Percentiles rank a stretch among this genome's conserved stretches.
Evolutionary conservation across 2,888 invertebrate species (phyloP).

Genomic region (Dolomedes plantarius): DNA sequence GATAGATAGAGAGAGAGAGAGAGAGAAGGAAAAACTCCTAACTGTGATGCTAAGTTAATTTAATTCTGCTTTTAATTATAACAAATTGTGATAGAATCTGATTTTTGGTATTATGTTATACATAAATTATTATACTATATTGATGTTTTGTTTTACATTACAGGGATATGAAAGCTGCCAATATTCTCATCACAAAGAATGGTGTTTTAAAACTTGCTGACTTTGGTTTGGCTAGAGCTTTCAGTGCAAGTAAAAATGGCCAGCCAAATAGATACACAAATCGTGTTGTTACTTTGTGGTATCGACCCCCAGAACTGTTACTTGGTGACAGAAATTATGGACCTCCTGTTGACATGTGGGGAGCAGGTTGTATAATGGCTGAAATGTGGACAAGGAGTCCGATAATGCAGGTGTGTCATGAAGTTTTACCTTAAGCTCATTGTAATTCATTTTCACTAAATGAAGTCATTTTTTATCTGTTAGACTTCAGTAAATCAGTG

Average conservation of each 20-base stretch:
- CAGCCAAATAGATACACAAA: constrained; percentile 96
- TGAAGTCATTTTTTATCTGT: background rate
- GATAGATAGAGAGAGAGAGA: too few species aligned
- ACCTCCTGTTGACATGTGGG: constrained; percentile 94
- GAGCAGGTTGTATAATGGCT: constrained; percentile 99
- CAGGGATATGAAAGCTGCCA: constrained; percentile 99
- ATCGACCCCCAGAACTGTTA: constrained; percentile 91
- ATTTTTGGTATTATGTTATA: too few species aligned
- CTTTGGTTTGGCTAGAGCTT: constrained; percentile 96
- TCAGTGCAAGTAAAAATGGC: constrained; percentile 91
- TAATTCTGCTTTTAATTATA: too few species aligned
- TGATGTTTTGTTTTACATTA: too few species aligned
- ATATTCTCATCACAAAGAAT: constrained; percentile 96
- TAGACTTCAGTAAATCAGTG: background rate
- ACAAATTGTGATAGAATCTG: too few species aligned
- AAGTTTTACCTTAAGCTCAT: background rate
- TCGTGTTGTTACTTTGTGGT: constrained; percentile 81
- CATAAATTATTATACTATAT: too few species aligned
- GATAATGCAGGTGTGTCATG: constrained; percentile 63
- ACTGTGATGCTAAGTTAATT: too few species aligned
- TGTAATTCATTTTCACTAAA: background rate
- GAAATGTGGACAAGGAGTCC: constrained; percentile 95
- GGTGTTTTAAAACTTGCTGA: constrained; percentile 96
- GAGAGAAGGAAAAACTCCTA: too few species aligned
- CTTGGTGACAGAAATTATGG: constrained; percentile 93